phyloP scores from a whole-genome alignment of 2,797 vertebrate species.

The Amniataba percoides region DNA sequence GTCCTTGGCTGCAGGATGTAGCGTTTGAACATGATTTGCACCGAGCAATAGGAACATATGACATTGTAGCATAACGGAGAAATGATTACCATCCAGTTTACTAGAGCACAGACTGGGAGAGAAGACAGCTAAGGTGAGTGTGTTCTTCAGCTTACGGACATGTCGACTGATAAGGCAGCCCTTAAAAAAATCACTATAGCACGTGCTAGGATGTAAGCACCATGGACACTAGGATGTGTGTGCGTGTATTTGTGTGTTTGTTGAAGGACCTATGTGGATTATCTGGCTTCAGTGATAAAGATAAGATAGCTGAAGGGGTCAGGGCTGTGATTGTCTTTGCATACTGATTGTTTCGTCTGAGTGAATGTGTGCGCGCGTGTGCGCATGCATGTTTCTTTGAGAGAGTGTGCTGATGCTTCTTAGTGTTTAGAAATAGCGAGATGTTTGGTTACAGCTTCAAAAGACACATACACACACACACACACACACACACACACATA shows the following conservation, averaged over 20 bases:
- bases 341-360: constrained; percentile 67
- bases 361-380: constrained; percentile 16
- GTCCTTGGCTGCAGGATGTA: constrained; percentile 7
- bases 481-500: not conserved
- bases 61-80: constrained; percentile 36
- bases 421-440: constrained; percentile 35
- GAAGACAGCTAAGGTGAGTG: constrained; percentile 59
- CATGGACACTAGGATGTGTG: constrained; percentile 2
- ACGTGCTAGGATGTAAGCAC: constrained; percentile 12
- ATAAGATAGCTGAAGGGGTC: constrained; percentile 78
- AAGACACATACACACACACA: constrained; percentile 16
- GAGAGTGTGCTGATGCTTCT: constrained; percentile 19
- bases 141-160: constrained; percentile 51
- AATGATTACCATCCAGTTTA: constrained; percentile 42
- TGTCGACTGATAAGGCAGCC: constrained; percentile 59
- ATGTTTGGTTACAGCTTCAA: constrained; percentile 34
- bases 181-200: constrained; percentile 48
- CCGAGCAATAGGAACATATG: not conserved
- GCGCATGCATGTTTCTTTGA: constrained; percentile 8
- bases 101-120: constrained; percentile 13
- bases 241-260: constrained; percentile 36
- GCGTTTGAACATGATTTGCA: constrained; percentile 5
- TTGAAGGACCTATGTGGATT: constrained; percentile 74
- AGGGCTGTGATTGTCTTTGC: constrained; percentile 62
- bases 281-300: constrained; percentile 72